phyloP scores from a whole-genome alignment of 2,113 vertebrate genomes.

The Ondatra zibethicus region DNA sequence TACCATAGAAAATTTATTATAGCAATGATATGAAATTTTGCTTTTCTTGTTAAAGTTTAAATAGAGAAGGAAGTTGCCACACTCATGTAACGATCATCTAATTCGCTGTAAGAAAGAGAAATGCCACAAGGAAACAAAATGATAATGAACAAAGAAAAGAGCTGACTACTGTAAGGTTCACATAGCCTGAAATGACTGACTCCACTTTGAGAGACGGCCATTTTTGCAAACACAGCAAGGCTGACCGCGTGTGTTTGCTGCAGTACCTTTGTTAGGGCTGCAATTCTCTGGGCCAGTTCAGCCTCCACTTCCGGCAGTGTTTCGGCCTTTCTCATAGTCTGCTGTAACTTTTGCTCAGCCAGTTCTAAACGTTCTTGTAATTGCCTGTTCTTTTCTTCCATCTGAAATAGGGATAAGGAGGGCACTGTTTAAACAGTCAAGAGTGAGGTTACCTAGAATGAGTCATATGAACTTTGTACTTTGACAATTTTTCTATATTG shows the following conservation, averaged over 20 bases:
- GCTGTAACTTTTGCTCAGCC: slow-evolving; percentile 99
- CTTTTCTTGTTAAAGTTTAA: slow-evolving; percentile 39
- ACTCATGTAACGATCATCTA: neutral
- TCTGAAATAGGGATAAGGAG: slow-evolving; percentile 84
- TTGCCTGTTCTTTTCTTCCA: slow-evolving; percentile 99
- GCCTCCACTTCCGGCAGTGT: slow-evolving; percentile 99
- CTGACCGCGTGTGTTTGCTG: slow-evolving; percentile 32
- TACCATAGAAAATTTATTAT: slow-evolving; percentile 33
- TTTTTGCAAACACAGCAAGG: neutral
- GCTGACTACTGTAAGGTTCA: neutral
- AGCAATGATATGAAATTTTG: neutral
- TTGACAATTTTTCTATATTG: neutral
- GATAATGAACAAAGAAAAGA: neutral
- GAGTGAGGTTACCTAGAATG: neutral
- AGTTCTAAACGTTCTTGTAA: slow-evolving; percentile 97
- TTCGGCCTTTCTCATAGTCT: slow-evolving; percentile 99
- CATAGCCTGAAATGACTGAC: neutral
- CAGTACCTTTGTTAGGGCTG: slow-evolving; percentile 97
- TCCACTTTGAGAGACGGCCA: neutral
- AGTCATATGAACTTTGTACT: neutral
- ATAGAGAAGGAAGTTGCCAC: slow-evolving; percentile 14
- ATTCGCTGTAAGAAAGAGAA: neutral
- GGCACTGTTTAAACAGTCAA: neutral
- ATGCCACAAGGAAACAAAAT: neutral
- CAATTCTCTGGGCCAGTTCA: slow-evolving; percentile 98